Evolutionary conservation across 2,888 invertebrate genomes (phyloP).

Genomic region (Lithophane semibrunnea): DNA sequence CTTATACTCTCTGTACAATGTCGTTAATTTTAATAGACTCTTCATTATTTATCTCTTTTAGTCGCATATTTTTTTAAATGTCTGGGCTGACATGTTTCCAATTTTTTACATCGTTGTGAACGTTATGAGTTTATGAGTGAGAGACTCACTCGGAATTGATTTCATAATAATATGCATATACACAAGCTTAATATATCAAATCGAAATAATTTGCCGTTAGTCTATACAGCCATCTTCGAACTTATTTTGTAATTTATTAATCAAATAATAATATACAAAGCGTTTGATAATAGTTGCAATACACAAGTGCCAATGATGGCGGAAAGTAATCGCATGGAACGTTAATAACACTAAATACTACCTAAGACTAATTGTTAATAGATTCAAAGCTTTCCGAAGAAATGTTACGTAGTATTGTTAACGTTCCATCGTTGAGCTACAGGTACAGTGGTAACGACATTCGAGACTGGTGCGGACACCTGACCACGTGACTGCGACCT

Average conservation of each 20-base stretch:
- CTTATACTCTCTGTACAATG: constrained; percentile 87
- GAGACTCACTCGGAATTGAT: constrained; percentile 37
- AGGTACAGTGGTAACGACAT: neutral
- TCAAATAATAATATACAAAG: constrained; percentile 47
- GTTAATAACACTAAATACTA: constrained; percentile 47
- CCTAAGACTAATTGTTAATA: constrained; percentile 59
- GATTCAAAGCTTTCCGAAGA: constrained; percentile 62
- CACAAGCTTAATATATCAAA: constrained; percentile 49
- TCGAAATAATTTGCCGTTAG: constrained; percentile 45
- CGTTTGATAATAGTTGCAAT: constrained; percentile 23
- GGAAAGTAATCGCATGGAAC: constrained; percentile 21
- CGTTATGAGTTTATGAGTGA: constrained; percentile 28
- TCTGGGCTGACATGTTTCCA: constrained; percentile 43
- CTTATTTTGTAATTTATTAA: constrained; percentile 35
- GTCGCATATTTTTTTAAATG: constrained; percentile 48
- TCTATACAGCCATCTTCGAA: constrained; percentile 35
- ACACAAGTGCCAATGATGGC: constrained; percentile 14
- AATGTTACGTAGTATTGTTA: constrained; percentile 37
- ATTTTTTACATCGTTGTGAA: constrained; percentile 44
- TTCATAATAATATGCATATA: constrained; percentile 34
- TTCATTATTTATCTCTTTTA: constrained; percentile 65
- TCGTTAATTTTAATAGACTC: constrained; percentile 79
- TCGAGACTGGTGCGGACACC: neutral
- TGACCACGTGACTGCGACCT: neutral
- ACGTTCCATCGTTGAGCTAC: constrained; percentile 28